Percentiles rank a stretch among this genome's conserved stretches.
These are phyloP conservation scores for Coelopa frigida DNA, from an alignment of 1,140 invertebrate species.

Conservation along the genomic window DNA sequence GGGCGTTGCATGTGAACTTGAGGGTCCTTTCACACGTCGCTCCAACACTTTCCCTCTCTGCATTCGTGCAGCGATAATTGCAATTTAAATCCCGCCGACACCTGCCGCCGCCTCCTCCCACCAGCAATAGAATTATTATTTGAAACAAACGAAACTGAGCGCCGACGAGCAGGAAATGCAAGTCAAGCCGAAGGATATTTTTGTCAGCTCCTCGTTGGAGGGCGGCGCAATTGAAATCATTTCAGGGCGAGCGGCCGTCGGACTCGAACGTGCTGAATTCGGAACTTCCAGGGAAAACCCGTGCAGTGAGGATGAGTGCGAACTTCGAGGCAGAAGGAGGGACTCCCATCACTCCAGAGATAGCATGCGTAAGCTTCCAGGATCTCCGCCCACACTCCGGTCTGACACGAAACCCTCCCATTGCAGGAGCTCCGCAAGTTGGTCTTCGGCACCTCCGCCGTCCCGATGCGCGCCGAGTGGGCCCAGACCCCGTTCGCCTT, in stretches of 20 bases:
- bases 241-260: conserved; percentile 1
- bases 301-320: conserved; percentile 23
- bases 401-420: not conserved
- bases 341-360: conserved; percentile 56
- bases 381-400: too few species aligned
- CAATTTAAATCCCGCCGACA: too few species aligned
- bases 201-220: conserved; percentile 1
- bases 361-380: conserved; percentile 51
- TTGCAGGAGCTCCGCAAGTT: conserved; percentile 49
- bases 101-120: too few species aligned
- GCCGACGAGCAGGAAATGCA: too few species aligned
- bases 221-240: conserved; percentile 1
- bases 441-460: conserved; percentile 52
- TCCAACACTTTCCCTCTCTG: too few species aligned
- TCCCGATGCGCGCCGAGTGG: conserved; percentile 54
- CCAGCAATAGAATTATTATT: too few species aligned
- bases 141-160: too few species aligned
- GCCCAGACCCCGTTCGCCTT: conserved; percentile 53
- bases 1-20: too few species aligned
- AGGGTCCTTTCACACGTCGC: too few species aligned
- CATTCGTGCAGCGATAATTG: too few species aligned
- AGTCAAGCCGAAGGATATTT: conserved; percentile 7
- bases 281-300: not conserved
- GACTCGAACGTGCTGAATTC: not conserved
- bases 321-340: conserved; percentile 48